A percentile compares a stretch with the other conserved stretches of the same genome.
These are phyloP conservation scores for Chlorodrepanis virens DNA, from an alignment of 2,113 vertebrate species.

Conservation along the genomic window DNA sequence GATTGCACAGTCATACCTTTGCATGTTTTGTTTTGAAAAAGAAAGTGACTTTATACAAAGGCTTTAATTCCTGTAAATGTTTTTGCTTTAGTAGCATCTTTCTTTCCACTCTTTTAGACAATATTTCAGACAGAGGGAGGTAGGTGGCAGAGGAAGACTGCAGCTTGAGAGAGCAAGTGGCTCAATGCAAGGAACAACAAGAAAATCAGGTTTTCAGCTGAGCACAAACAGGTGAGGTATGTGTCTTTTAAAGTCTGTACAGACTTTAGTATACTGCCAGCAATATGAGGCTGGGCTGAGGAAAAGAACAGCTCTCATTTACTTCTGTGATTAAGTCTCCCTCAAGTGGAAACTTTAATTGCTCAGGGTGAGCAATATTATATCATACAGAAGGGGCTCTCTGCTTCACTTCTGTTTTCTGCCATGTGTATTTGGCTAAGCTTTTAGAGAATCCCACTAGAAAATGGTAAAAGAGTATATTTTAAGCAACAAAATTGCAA, in stretches of 20 bases:
- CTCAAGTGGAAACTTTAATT: not conserved
- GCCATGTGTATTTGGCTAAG: not conserved
- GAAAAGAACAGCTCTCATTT: not conserved
- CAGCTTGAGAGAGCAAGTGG: not conserved
- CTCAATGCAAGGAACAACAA: not conserved
- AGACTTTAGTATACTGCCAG: not conserved
- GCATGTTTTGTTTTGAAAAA: not conserved
- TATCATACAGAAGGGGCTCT: not conserved
- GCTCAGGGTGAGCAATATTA: not conserved
- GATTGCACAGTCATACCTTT: not conserved
- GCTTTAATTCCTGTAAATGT: not conserved
- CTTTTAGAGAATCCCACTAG: not conserved
- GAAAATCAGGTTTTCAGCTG: not conserved
- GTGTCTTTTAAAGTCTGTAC: not conserved
- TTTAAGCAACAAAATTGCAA: not conserved
- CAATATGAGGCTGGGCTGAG: not conserved
- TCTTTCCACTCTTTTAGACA: not conserved
- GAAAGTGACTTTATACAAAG: not conserved
- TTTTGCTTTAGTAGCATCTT: not conserved
- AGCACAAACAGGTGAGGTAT: not conserved
- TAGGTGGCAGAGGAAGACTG: slow-evolving; percentile 59
- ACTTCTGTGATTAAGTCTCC: not conserved
- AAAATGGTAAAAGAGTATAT: not conserved
- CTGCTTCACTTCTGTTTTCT: not conserved
- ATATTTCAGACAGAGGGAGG: slow-evolving; percentile 28